Evolutionary conservation across 2,113 vertebrate genomes (phyloP), one percentile per base, ranked within the genome.

Genomic region (Cyanistes caeruleus): DNA sequence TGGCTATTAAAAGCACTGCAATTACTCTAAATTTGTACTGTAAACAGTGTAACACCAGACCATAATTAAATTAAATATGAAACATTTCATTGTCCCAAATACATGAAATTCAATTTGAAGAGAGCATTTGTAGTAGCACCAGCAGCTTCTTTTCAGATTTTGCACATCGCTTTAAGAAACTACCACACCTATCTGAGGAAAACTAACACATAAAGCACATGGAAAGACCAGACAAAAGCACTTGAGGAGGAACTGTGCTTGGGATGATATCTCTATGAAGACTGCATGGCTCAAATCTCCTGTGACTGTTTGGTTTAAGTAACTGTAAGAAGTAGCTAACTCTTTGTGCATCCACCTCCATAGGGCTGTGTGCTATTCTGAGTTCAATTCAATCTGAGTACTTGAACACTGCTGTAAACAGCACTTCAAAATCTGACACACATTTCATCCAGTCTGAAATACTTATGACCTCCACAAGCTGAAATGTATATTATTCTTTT

Each of bases 1-100:
- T 41, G 44, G 52, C 65, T 95, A 86, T 72, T 70, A 85, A 68
- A 93, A 76, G 41, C n/a, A 41, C 49, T 60, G 20, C 80, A 75
- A 64, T 91, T 93, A 72, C 75, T 93, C 89, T 90, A 75, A 74
- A 91, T 81, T 84, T 96, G 46, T 84, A 89, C 67, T 77, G 73
- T 87, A 88, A 86, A 88, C 72, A 70, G 80, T 31, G 1, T 67
- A 92, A 84, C 62, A 68, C 30, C 56, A 84, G 60, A 43, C 15
- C 72, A 77, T 89, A 76, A 89, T 68, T 94, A 91, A 96, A 96
- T 89, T 74, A 86, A 87, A 69, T 15, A 74, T 4, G 8, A 79
- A 94, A 84, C 68, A 80, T 49, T 83, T 90, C 56, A 87, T 53
- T 73, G 84, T 76, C 69, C 60, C 81, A 80, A 56, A 84, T 70